Percentiles rank a stretch among this genome's conserved stretches.
Evolutionary conservation across 1,140 invertebrate species (phyloP).

Genomic region (Drosophila biarmipes): DNA sequence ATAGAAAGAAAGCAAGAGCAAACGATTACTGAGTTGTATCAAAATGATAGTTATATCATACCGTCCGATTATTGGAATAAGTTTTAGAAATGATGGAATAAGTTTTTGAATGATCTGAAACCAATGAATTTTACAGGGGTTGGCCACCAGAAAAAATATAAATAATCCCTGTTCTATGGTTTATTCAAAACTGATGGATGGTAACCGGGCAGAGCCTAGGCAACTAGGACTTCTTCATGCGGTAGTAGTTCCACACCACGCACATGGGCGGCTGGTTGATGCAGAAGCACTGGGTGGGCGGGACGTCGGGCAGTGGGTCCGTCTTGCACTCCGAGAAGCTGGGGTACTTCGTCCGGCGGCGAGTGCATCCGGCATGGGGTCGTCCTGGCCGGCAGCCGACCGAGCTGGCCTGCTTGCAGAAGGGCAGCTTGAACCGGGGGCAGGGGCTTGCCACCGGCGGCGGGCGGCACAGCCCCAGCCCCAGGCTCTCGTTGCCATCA

Average conservation of each 20-base stretch:
- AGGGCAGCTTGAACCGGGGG: constrained; percentile 22
- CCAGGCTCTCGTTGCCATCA: background rate
- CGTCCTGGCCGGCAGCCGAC: constrained; percentile 3
- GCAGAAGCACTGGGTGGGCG: constrained; percentile 55
- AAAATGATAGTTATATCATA: too few relatives aligned
- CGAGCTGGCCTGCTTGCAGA: constrained; percentile 8
- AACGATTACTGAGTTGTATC: too few relatives aligned
- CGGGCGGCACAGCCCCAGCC: background rate
- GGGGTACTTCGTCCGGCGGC: constrained; percentile 59
- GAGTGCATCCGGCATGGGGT: constrained; percentile 3
- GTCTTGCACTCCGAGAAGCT: constrained; percentile 57
- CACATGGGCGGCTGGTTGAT: constrained; percentile 56
- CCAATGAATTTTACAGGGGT: too few relatives aligned
- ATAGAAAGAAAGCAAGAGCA: too few relatives aligned
- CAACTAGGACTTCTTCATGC: constrained; percentile 56
- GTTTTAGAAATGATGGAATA: too few relatives aligned
- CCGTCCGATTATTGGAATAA: too few relatives aligned
- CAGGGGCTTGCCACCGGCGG: background rate
- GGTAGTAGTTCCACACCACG: constrained; percentile 59
- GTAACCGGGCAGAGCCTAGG: background rate
- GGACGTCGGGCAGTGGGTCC: constrained; percentile 37
- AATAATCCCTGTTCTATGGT: background rate
- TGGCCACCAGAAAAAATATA: background rate
- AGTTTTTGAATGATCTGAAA: too few relatives aligned
- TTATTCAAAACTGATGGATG: background rate